A percentile compares a stretch with the other conserved stretches of the same genome.
phyloP scores from a whole-genome alignment of 2,113 vertebrate species.

The Oryzias curvinotus region DNA sequence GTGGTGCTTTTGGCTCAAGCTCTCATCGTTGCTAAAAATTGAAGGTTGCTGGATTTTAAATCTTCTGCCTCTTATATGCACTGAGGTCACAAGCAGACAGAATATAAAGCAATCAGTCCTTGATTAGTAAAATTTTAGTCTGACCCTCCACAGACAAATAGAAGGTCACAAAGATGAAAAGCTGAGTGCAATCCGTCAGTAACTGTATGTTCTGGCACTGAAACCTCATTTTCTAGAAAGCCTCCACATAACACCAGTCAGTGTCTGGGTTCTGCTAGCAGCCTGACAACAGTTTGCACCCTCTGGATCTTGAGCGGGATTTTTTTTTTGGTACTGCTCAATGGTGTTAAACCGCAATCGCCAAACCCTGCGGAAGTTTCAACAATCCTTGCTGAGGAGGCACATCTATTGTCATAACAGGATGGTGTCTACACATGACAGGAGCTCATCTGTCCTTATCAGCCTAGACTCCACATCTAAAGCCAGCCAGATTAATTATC shows the following conservation, averaged over 20 bases:
- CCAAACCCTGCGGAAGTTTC: conserved; percentile 14
- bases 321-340: conserved; percentile 27
- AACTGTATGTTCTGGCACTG: conserved; percentile 19
- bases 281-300: conserved; percentile 38
- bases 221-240: conserved; percentile 66
- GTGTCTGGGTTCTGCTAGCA: conserved; percentile 19
- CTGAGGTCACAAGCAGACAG: neutral
- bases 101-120: neutral
- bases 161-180: conserved; percentile 41
- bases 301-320: conserved; percentile 17
- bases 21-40: conserved; percentile 14
- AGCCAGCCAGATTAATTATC: conserved; percentile 67
- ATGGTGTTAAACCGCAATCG: conserved; percentile 30
- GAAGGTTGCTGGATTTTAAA: conserved; percentile 4
- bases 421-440: conserved; percentile 20
- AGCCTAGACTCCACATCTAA: conserved; percentile 23
- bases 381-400: too few relatives aligned
- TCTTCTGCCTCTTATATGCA: neutral
- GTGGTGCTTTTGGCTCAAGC: conserved; percentile 17
- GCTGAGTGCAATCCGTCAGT: conserved; percentile 50
- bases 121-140: conserved; percentile 18
- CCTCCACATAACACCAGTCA: conserved; percentile 52
- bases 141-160: conserved; percentile 1
- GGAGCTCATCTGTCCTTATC: neutral
- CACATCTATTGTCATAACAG: too few relatives aligned